Evolutionary conservation across 2,888 invertebrate genomes (phyloP), one percentile per base, ranked within the genome.

Genomic region (Ophion obscuratus): DNA sequence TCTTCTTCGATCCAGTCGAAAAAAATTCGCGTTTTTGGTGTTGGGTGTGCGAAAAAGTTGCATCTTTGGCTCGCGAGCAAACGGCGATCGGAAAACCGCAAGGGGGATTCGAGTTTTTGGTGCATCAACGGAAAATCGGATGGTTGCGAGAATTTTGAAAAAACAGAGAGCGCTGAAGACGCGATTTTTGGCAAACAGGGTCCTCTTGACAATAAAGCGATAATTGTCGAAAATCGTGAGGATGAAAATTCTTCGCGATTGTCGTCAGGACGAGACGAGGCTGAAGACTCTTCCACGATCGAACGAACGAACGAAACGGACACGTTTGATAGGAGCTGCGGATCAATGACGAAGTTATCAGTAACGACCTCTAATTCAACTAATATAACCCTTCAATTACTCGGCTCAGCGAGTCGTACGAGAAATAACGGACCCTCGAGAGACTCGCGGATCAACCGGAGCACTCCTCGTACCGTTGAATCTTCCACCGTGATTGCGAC

Each of bases 341-440:
- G 57, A 76, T 80, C 82, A 83, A 76, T 66, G 75, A 79, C 75
- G 40, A 79, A 71, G 59, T 83, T 85, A 83, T 85, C 85, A 71
- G 82, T 76, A 76, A 80, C 75, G 79, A 85, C 82, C 82, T 85
- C 79, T 76, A 73, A 85, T 83, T 80, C 75, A 61, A 80, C 79
- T 67, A 76, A 85, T 79, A 53, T 83, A 85, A 70, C 85, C 40
- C 66, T 76, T 76, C 79, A 76, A 85, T 82, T 83, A 73, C 79
- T 73, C 79, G 71, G 76, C 61, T 82, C 79, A 66, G 82, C 82
- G 79, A 83, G 75, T 79, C 78, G 75, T 79, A 71, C 79, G 76
- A 76, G 47, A 47, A 66, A 44, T 81, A 82, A 71, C 78, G 59
- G 14, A 53, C 17, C 81, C 81, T 84, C 73, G 61, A 14, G 24